A percentile compares a stretch with the other conserved stretches of the same genome.
These are phyloP conservation scores for Tanypteryx hageni DNA, from an alignment of 2,888 invertebrate genomes.

Conservation along the genomic window DNA sequence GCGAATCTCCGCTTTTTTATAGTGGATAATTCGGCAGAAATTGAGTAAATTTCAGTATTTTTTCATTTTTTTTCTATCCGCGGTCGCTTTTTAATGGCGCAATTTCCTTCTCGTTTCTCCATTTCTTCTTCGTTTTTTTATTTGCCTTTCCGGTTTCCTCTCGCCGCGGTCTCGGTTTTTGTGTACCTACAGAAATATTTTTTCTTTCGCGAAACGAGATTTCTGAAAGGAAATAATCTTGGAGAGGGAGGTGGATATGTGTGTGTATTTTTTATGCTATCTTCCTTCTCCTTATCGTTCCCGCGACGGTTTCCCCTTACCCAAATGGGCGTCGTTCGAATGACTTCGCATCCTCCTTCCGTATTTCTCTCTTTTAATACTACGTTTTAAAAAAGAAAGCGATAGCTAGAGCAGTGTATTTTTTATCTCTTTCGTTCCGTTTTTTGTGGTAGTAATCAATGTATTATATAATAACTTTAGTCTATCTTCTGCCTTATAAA, in stretches of 20 bases:
- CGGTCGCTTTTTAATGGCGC: constrained; percentile 21
- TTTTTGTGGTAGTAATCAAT: too few relatives aligned
- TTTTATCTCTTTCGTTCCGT: too few relatives aligned
- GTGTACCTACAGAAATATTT: neutral
- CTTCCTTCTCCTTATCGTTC: neutral
- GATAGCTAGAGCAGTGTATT: too few relatives aligned
- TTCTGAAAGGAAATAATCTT: constrained; percentile 52
- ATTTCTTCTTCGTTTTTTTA: neutral
- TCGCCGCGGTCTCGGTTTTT: neutral
- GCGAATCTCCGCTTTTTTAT: too few relatives aligned
- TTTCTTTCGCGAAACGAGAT: neutral
- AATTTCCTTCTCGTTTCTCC: neutral
- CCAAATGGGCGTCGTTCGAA: too few relatives aligned
- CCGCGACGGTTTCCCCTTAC: neutral
- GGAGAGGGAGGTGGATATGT: neutral
- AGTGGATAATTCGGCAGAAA: neutral
- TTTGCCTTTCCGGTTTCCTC: neutral
- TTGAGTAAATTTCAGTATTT: neutral
- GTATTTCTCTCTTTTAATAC: too few relatives aligned
- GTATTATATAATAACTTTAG: too few relatives aligned
- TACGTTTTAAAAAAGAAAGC: too few relatives aligned
- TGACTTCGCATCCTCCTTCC: too few relatives aligned
- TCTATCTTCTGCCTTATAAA: too few relatives aligned
- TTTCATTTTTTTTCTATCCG: neutral
- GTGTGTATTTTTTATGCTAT: neutral